phyloP scores from a whole-genome alignment of 2,888 invertebrate species.

The Clitarchus hookeri region DNA sequence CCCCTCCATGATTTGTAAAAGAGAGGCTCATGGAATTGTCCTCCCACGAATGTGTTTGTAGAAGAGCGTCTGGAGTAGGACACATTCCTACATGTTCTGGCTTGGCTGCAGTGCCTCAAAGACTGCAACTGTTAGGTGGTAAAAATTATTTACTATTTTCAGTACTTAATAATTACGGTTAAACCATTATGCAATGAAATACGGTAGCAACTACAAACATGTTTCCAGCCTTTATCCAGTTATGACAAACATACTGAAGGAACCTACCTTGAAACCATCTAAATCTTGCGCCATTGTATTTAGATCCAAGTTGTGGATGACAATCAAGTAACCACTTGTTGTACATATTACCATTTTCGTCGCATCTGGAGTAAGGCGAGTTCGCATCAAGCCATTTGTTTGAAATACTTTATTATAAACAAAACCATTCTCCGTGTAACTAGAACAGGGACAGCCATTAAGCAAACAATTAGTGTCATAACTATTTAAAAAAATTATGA shows the following conservation, averaged over 20 bases:
- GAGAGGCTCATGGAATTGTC: too few relatives aligned
- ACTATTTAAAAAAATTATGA: background rate
- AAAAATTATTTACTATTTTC: too few relatives aligned
- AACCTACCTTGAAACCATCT: slow-evolving; percentile 79
- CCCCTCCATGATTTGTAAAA: too few relatives aligned
- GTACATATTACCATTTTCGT: slow-evolving; percentile 89
- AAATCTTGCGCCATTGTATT: slow-evolving; percentile 78
- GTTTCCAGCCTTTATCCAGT: too few relatives aligned
- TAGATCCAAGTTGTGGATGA: slow-evolving; percentile 87
- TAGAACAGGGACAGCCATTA: slow-evolving; percentile 44
- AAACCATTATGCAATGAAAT: too few relatives aligned
- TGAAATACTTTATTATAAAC: slow-evolving; percentile 83
- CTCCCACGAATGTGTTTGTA: too few relatives aligned
- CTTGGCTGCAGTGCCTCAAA: too few relatives aligned
- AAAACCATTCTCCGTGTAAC: slow-evolving; percentile 73
- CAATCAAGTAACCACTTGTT: slow-evolving; percentile 85
- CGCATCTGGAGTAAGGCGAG: slow-evolving; percentile 83
- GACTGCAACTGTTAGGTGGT: too few relatives aligned
- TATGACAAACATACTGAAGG: slow-evolving; percentile 51
- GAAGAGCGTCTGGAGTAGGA: too few relatives aligned
- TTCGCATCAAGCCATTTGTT: slow-evolving; percentile 84
- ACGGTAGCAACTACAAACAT: too few relatives aligned
- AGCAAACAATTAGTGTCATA: slow-evolving; percentile 22
- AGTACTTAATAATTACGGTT: too few relatives aligned
- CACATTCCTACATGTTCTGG: too few relatives aligned